Evolutionary conservation across 2,113 vertebrate genomes (phyloP).

Genomic region (Dipodomys stephensi): DNA sequence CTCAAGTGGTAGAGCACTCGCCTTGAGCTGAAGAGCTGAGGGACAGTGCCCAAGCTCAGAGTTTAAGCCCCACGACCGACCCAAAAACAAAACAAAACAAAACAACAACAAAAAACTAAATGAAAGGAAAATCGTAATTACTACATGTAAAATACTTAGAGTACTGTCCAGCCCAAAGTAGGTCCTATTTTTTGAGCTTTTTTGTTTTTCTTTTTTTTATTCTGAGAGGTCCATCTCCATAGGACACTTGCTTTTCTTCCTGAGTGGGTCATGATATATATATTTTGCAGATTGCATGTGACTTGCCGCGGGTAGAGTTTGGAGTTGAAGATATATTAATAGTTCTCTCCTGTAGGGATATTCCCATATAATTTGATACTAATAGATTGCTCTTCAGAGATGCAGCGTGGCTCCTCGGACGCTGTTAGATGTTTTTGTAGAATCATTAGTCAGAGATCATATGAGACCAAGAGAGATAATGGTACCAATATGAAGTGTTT

Average conservation of each 20-base stretch:
- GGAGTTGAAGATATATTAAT: not conserved
- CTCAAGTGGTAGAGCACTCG: no score
- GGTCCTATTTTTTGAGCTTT: no score
- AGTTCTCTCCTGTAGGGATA: not conserved
- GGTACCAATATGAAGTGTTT: not conserved
- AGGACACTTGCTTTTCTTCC: not conserved
- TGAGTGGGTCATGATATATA: not conserved
- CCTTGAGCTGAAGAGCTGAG: no score
- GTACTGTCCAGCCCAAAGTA: not conserved
- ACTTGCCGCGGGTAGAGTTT: not conserved
- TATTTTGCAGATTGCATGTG: not conserved
- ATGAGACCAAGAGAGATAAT: not conserved
- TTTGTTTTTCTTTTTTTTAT: not conserved
- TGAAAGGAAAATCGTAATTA: not conserved
- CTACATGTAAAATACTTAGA: not conserved
- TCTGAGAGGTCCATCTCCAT: not conserved
- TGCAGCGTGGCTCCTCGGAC: not conserved
- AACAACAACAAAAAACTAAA: no score
- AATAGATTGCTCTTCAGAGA: not conserved
- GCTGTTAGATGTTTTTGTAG: not conserved
- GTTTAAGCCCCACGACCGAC: no score
- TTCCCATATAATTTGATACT: not conserved
- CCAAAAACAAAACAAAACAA: no score
- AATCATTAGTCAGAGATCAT: not conserved
- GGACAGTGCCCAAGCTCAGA: no score